Percentiles rank a stretch among this genome's conserved stretches.
Evolutionary conservation across 2,797 vertebrate genomes (phyloP).

Genomic region (Furcifer pardalis): DNA sequence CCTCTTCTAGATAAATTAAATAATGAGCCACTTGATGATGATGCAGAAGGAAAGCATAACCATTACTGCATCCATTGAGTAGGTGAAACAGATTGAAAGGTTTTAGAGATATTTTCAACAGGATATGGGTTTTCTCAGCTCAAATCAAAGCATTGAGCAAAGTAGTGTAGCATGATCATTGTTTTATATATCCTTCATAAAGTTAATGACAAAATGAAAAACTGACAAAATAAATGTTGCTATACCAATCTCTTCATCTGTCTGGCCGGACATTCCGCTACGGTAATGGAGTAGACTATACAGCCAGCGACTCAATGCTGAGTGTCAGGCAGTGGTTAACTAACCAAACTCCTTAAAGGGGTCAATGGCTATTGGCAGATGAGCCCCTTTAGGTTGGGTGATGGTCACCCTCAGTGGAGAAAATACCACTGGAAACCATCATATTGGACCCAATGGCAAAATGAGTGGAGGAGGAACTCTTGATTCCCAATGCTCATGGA

Average conservation of each 20-base stretch:
- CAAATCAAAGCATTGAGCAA: slow-evolving; percentile 13
- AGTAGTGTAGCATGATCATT: background rate
- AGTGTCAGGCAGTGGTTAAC: no score
- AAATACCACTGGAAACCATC: no score
- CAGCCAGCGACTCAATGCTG: no score
- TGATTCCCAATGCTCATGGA: no score
- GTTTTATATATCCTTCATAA: background rate
- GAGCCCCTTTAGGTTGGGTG: no score
- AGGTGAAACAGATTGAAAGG: slow-evolving; percentile 27
- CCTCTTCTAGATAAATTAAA: slow-evolving; percentile 42
- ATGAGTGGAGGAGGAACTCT: no score
- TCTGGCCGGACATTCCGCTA: no score
- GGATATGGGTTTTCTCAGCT: slow-evolving; percentile 20
- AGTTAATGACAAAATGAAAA: background rate
- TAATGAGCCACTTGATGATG: slow-evolving; percentile 45
- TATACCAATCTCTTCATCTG: background rate
- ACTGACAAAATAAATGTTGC: background rate
- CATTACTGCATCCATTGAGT: slow-evolving; percentile 31
- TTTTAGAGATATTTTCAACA: slow-evolving; percentile 36
- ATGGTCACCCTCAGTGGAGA: no score
- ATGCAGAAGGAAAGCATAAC: slow-evolving; percentile 12
- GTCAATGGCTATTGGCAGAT: no score
- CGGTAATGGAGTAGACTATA: no score
- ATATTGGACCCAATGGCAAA: no score
- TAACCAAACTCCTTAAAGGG: no score